Conservation (phyloP, 2,113 vertebrate genomes). For the Dipodomys merriami region DNA sequence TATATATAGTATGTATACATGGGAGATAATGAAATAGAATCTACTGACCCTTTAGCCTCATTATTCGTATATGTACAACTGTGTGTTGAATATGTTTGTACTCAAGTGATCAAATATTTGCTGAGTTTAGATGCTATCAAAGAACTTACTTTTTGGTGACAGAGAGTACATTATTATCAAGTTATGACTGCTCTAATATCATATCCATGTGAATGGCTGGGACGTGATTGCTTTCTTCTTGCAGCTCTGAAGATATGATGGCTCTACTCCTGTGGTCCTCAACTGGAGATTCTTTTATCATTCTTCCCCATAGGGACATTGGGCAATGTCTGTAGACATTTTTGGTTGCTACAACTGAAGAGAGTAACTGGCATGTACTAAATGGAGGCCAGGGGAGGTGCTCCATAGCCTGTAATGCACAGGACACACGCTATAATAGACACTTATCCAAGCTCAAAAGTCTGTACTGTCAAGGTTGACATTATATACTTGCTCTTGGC, state of each 20-base stretch:
- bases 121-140: conserved; percentile 44
- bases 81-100: conserved; percentile 29
- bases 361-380: not conserved
- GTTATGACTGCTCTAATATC: not conserved
- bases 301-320: not conserved
- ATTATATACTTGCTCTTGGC: not conserved
- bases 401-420: not conserved
- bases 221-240: conserved; percentile 24
- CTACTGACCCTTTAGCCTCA: not conserved
- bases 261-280: not conserved
- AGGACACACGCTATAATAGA: not conserved
- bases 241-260: conserved; percentile 3
- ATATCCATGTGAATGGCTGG: not conserved
- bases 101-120: conserved; percentile 53
- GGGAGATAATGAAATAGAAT: not conserved
- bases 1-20: not conserved
- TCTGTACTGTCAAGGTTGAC: not conserved
- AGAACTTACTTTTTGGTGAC: not conserved
- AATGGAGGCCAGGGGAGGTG: not conserved
- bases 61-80: not conserved
- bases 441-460: not conserved
- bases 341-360: not conserved
- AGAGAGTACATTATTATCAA: not conserved
- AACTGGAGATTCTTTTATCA: not conserved
- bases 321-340: not conserved